Evolutionary conservation across 2,797 vertebrate genomes (phyloP).

Genomic region (Rallus crepitans): DNA sequence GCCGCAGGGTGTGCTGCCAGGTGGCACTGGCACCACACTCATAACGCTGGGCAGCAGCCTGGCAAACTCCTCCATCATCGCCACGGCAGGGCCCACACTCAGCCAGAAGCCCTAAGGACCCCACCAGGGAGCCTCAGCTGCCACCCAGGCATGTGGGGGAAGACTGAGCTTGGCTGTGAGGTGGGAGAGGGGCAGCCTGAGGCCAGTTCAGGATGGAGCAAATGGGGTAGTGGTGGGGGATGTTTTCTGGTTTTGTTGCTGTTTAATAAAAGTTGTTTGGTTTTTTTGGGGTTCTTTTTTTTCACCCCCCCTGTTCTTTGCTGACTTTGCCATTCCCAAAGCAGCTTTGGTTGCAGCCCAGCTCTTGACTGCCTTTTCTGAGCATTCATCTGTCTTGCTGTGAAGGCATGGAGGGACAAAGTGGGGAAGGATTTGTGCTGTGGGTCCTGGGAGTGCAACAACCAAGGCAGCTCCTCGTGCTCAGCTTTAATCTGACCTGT

Average conservation of each 20-base stretch:
- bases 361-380: rapidly evolving
- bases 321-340: neutral
- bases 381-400: neutral
- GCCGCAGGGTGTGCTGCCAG: neutral
- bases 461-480: neutral
- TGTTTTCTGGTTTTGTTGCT: neutral
- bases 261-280: constrained; percentile 42
- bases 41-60: constrained; percentile 15
- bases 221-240: neutral
- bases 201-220: neutral
- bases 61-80: neutral
- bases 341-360: neutral
- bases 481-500: neutral
- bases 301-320: neutral
- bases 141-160: neutral
- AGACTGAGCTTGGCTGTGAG: rapidly evolving
- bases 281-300: neutral
- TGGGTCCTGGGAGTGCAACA: neutral
- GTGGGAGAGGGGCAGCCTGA: neutral
- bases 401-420: neutral
- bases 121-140: rapidly evolving
- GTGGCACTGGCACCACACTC: neutral
- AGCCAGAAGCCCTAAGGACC: neutral
- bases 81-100: neutral
- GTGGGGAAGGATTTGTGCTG: neutral